phyloP scores from a whole-genome alignment of 2,113 vertebrate genomes.

The Rousettus leschenaultii region DNA sequence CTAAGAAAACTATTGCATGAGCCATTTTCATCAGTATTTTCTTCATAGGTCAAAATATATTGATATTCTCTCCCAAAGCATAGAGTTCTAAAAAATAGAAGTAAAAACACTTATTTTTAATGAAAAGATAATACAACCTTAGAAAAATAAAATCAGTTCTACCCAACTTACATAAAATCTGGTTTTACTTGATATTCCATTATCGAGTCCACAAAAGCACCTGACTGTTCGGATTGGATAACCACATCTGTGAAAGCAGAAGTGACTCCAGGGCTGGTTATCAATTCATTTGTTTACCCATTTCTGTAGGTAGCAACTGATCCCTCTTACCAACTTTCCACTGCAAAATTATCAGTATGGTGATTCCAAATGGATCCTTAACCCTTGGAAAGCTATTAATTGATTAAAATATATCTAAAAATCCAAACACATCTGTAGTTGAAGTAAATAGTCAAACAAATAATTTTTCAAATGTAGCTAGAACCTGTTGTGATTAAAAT shows the following conservation, averaged over 20 bases:
- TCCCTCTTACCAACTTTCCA: background rate
- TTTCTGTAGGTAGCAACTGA: background rate
- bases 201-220: background rate
- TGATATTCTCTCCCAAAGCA: background rate
- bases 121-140: background rate
- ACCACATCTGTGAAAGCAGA: background rate
- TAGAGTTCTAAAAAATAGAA: background rate
- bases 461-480: background rate
- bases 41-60: background rate
- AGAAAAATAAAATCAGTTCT: background rate
- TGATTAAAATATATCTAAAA: constrained; percentile 17
- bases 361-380: background rate
- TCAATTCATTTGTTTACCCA: background rate
- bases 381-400: background rate
- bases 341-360: background rate
- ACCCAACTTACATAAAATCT: background rate
- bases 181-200: background rate
- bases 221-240: background rate
- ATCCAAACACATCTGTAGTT: background rate
- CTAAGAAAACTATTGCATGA: background rate
- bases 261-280: background rate
- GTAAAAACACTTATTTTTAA: background rate
- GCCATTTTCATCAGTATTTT: background rate
- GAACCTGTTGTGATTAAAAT: background rate
- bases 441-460: background rate